A percentile compares a stretch with the other conserved stretches of the same genome.
Conservation (phyloP, 2,888 invertebrate species). For the Syrphus vitripennis region DNA sequence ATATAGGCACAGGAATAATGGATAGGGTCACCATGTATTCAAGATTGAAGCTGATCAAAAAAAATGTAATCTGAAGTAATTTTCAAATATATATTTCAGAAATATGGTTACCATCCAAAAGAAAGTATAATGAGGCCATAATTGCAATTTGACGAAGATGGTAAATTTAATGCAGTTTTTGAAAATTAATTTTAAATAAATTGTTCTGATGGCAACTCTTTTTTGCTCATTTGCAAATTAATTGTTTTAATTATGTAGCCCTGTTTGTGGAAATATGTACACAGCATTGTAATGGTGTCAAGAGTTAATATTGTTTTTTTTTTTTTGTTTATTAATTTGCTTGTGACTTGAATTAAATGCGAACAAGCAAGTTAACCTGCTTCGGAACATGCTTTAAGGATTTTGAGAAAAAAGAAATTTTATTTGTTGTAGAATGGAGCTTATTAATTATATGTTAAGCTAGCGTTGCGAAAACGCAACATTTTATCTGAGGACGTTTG, state of each 20-base stretch:
- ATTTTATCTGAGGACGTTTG: too few species aligned
- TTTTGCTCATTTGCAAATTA: slow-evolving; percentile 13
- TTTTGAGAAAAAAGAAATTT: neutral
- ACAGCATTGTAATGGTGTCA: neutral
- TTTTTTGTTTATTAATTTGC: neutral
- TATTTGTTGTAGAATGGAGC: too few species aligned
- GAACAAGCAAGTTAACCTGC: neutral
- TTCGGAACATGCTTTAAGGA: neutral
- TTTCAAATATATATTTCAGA: neutral
- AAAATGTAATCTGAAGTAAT: neutral
- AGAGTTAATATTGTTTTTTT: neutral
- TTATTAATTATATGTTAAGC: too few species aligned
- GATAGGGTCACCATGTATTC: neutral
- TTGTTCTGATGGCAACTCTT: neutral
- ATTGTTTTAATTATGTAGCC: slow-evolving; percentile 11
- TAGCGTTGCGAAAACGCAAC: too few species aligned
- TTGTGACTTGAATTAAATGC: neutral
- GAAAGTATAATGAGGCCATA: too few species aligned
- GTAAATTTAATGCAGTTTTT: too few species aligned
- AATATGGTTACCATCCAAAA: too few species aligned
- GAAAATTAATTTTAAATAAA: neutral
- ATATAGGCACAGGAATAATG: too few species aligned
- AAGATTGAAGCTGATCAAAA: neutral
- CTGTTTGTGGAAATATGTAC: neutral
- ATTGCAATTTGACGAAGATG: too few species aligned